A percentile compares a stretch with the other conserved stretches of the same genome.
phyloP scores from a whole-genome alignment of 2,888 invertebrate genomes.

The Drosophila meridiana region DNA sequence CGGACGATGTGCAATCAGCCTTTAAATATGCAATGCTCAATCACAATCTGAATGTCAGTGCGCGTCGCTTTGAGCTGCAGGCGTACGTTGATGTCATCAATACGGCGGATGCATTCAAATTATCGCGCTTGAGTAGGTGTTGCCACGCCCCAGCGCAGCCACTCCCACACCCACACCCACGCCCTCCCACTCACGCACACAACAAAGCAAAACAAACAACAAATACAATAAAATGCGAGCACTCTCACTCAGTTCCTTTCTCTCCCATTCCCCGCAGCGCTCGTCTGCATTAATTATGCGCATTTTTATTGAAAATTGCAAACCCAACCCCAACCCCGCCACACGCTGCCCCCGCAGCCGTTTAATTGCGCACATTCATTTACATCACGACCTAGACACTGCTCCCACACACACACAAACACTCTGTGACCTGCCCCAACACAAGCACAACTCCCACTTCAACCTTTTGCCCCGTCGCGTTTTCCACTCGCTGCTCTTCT shows the following conservation, averaged over 20 bases:
- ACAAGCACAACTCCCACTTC: slow-evolving; percentile 4
- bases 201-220: slow-evolving; percentile 19
- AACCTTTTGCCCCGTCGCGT: slow-evolving; percentile 31
- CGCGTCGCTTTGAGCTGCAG: slow-evolving; percentile 92
- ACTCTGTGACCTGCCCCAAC: slow-evolving; percentile 12
- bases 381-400: slow-evolving; percentile 69
- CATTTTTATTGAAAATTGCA: slow-evolving; percentile 77
- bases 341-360: slow-evolving; percentile 29
- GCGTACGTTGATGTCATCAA: slow-evolving; percentile 96
- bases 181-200: slow-evolving; percentile 1
- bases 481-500: slow-evolving; percentile 11
- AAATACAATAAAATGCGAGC: slow-evolving; percentile 48
- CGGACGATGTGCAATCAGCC: slow-evolving; percentile 95
- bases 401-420: slow-evolving; percentile 17
- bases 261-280: slow-evolving; percentile 4
- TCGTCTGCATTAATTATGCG: slow-evolving; percentile 71
- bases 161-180: background rate
- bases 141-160: slow-evolving; percentile 21
- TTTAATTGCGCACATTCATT: slow-evolving; percentile 75
- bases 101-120: slow-evolving; percentile 96
- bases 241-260: slow-evolving; percentile 27
- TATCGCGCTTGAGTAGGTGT: slow-evolving; percentile 94
- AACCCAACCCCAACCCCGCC: background rate
- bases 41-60: slow-evolving; percentile 93
- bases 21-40: slow-evolving; percentile 95